Percentiles rank a stretch among this genome's conserved stretches.
Conservation (phyloP, 2,797 vertebrate genomes). For the Euthynnus affinis region DNA sequence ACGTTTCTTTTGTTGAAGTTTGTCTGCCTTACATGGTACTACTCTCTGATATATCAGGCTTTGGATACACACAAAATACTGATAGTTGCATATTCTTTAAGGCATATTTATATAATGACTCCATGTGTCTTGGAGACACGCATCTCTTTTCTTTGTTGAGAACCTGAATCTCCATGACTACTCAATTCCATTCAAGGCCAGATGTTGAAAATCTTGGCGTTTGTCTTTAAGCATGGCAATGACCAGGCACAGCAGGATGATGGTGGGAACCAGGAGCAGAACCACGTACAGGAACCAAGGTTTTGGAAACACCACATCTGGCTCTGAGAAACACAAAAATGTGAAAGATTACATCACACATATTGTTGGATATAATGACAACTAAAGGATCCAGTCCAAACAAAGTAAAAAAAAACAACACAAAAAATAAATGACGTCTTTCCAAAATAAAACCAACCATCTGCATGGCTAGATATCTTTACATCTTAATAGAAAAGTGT, state of each 20-base stretch:
- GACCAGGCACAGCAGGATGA: constrained; percentile 44
- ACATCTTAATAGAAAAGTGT: not conserved
- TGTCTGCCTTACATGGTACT: too few relatives aligned
- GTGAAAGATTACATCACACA: constrained; percentile 3
- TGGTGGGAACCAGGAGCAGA: constrained; percentile 56
- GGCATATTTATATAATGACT: too few relatives aligned
- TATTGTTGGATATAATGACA: not conserved
- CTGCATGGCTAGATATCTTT: not conserved
- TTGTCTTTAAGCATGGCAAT: not conserved
- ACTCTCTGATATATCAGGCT: too few relatives aligned
- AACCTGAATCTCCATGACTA: not conserved
- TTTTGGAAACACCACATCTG: constrained; percentile 35
- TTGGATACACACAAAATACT: too few relatives aligned
- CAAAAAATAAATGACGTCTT: too few relatives aligned
- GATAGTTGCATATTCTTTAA: too few relatives aligned
- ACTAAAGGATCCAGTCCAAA: not conserved
- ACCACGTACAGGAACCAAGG: constrained; percentile 66
- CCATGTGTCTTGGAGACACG: too few relatives aligned
- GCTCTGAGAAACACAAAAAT: constrained; percentile 27
- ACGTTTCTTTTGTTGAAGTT: too few relatives aligned
- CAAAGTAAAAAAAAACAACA: not conserved
- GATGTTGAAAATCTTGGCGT: not conserved
- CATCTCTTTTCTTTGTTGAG: not conserved
- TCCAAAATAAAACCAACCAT: too few relatives aligned
- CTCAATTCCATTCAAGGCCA: not conserved